These are phyloP conservation scores for Limnephilus lunatus DNA, from an alignment of 2,888 invertebrate genomes.

Conservation along the genomic window DNA sequence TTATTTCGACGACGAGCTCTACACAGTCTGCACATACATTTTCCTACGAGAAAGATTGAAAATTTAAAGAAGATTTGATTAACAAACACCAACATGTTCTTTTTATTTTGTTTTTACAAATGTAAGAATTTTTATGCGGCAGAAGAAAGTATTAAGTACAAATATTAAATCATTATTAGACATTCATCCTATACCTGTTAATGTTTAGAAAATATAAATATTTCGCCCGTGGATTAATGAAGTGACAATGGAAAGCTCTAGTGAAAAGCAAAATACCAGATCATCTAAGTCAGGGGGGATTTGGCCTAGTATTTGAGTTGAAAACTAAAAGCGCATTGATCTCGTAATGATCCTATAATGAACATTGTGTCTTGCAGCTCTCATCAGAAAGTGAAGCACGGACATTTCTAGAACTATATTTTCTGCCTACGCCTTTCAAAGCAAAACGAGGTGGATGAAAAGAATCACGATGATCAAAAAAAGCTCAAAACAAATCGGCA, in stretches of 20 bases:
- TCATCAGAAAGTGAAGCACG: constrained; percentile 2
- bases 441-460: constrained; percentile 57
- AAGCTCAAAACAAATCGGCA: constrained; percentile 62
- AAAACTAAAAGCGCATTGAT: constrained; percentile 24
- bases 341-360: constrained; percentile 28
- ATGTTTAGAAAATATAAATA: neutral
- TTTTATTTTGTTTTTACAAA: neutral
- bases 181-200: neutral
- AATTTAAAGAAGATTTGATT: neutral
- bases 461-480: constrained; percentile 40
- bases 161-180: neutral
- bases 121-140: neutral
- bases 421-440: constrained; percentile 58
- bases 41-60: constrained; percentile 59
- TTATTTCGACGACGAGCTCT: constrained; percentile 49
- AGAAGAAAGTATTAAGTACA: neutral
- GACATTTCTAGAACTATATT: constrained; percentile 39
- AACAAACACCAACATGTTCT: neutral
- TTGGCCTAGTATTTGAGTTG: constrained; percentile 14
- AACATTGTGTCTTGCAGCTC: neutral
- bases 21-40: constrained; percentile 61
- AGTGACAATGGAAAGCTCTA: constrained; percentile 5
- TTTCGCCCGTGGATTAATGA: neutral
- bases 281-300: constrained; percentile 20
- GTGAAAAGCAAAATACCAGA: constrained; percentile 8